phyloP scores from a whole-genome alignment of 2,888 invertebrate species.

The Poecilobothrus nobilitatus region DNA sequence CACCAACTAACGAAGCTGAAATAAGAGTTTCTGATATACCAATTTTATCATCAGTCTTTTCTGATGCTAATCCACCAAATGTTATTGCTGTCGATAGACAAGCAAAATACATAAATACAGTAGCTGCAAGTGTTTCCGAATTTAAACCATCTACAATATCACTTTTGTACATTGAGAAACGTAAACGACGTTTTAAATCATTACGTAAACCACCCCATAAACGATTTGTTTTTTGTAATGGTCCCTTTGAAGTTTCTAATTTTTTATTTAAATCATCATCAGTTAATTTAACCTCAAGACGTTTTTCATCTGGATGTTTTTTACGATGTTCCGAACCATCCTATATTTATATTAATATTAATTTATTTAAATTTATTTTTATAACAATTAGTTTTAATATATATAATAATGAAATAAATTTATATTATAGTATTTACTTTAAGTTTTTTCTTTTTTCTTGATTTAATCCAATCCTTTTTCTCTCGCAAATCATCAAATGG shows the following conservation, averaged over 20 bases:
- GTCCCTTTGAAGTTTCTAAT: constrained; percentile 59
- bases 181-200: constrained; percentile 70
- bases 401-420: no score
- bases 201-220: constrained; percentile 78
- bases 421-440: constrained; percentile 40
- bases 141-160: constrained; percentile 81
- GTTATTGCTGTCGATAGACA: constrained; percentile 80
- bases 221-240: constrained; percentile 62
- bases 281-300: constrained; percentile 27
- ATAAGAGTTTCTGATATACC: constrained; percentile 85
- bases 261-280: constrained; percentile 45
- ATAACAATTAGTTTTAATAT: no score
- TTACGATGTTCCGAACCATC: constrained; percentile 22
- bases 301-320: constrained; percentile 24
- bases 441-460: constrained; percentile 59
- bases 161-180: constrained; percentile 66
- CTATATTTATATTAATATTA: constrained; percentile 23
- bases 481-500: constrained; percentile 76
- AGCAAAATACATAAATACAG: constrained; percentile 93
- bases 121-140: constrained; percentile 74
- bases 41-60: constrained; percentile 75
- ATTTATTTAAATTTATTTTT: no score
- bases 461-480: constrained; percentile 66
- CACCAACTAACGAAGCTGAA: constrained; percentile 65
- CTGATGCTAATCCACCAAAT: constrained; percentile 84